Evolutionary conservation across 2,797 vertebrate genomes (phyloP).

Genomic region (Cossypha polioptera): DNA sequence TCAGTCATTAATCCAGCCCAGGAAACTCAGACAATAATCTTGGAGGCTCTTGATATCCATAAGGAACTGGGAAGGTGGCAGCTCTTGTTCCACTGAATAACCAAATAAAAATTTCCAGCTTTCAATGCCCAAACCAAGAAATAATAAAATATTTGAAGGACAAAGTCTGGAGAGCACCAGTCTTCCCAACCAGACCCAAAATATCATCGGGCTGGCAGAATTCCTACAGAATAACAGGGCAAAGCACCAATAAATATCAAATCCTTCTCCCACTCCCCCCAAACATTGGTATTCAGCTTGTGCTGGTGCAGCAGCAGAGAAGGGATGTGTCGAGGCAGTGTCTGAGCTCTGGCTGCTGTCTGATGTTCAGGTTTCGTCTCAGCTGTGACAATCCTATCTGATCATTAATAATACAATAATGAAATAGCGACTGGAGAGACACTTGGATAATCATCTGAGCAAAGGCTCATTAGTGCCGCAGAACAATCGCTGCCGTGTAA

Average conservation of each 20-base stretch:
- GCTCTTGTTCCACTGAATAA: no score
- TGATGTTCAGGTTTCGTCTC: slow-evolving; percentile 47
- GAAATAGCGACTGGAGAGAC: slow-evolving; percentile 77
- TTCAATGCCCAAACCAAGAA: neutral
- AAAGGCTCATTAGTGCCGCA: slow-evolving; percentile 77
- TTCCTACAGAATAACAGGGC: fast-evolving
- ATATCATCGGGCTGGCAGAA: neutral
- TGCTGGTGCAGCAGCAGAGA: neutral
- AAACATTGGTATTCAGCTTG: fast-evolving
- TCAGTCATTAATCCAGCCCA: neutral
- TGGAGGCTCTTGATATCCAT: neutral
- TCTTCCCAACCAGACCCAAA: neutral
- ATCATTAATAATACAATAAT: slow-evolving; percentile 81
- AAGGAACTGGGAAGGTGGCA: neutral
- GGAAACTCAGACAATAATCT: neutral
- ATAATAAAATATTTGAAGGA: neutral
- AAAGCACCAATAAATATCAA: fast-evolving
- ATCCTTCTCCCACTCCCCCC: neutral
- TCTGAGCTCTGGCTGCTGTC: slow-evolving; percentile 4
- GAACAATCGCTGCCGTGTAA: slow-evolving; percentile 78
- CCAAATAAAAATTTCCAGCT: neutral
- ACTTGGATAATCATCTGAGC: slow-evolving; percentile 82
- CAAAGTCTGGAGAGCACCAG: neutral
- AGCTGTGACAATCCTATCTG: slow-evolving; percentile 77
- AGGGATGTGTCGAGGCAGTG: neutral